phyloP scores from a whole-genome alignment of 2,888 invertebrate species.

The Frankliniella fusca region DNA sequence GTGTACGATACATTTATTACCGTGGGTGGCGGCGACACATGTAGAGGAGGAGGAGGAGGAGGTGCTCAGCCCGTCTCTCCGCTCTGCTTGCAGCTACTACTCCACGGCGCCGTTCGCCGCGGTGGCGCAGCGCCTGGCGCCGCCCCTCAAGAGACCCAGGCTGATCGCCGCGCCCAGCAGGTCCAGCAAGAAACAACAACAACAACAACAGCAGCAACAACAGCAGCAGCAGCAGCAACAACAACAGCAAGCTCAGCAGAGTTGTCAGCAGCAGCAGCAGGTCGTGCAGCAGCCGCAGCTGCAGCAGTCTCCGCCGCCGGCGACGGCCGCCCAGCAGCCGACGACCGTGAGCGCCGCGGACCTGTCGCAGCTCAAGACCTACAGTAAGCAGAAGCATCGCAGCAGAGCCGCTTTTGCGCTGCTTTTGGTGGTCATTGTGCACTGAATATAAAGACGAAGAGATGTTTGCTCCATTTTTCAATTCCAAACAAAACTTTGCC shows the following conservation, averaged over 20 bases:
- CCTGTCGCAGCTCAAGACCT: conserved; percentile 56
- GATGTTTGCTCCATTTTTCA: too few relatives aligned
- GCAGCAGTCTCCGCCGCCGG: conserved; percentile 2
- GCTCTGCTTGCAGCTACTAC: conserved; percentile 57
- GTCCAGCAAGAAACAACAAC: conserved; percentile 39
- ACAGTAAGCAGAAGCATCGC: too few relatives aligned
- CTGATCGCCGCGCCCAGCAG: conserved; percentile 53
- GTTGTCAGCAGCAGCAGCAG: conserved; percentile 41
- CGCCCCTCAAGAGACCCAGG: conserved; percentile 59
- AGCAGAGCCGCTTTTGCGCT: too few relatives aligned
- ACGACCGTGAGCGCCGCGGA: conserved; percentile 46
- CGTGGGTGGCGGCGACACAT: too few relatives aligned
- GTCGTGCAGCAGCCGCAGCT: conserved; percentile 37
- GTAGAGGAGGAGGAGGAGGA: too few relatives aligned
- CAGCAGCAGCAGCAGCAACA: conserved; percentile 40
- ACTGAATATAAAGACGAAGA: too few relatives aligned
- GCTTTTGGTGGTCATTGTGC: too few relatives aligned
- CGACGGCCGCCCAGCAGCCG: conserved; percentile 37
- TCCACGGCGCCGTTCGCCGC: conserved; percentile 56
- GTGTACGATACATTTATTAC: too few relatives aligned
- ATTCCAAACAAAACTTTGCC: too few relatives aligned
- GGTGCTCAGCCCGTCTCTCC: too few relatives aligned
- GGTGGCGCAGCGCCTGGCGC: conserved; percentile 55
- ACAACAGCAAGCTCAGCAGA: conserved; percentile 35
- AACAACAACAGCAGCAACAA: conserved; percentile 38